Evolutionary conservation across 2,797 vertebrate genomes (phyloP), one percentile per base, ranked within the genome.

Genomic region (Pteronotus mesoamericanus): DNA sequence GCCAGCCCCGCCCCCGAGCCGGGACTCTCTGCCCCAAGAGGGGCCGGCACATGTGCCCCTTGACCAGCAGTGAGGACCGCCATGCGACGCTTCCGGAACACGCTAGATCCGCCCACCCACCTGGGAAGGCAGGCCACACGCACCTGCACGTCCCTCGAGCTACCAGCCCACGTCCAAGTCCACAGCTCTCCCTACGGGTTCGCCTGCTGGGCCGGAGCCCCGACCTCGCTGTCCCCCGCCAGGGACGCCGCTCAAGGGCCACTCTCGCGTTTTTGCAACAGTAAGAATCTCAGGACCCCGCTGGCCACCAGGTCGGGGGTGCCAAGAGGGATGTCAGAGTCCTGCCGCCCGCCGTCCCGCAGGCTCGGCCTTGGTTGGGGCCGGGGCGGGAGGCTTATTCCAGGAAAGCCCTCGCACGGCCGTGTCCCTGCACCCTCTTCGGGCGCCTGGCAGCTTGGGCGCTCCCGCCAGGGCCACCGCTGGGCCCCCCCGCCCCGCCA

Each of bases 21-120:
- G 10, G 22, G 10, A 22, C n/a, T 46, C 24, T n/a, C 19, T 22
- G 34, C 21, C 26, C 42, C 57, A n/a, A 26, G 6, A 44, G 11
- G 10, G 46, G 18, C 53, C 42, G 10, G 46, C 46, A 66, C 1
- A 19, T 0, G 1, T 10, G 16, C 11, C 21, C 72, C 55, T 9
- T 4, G 39, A 12, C 7, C n/a, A n/a, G 16, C 8, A 7, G 18
- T 0, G 1, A 10, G 6, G 14, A 26, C 16, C 0, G 2, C 22
- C 26, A 1, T 0, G 1, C 46, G 71, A 44, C 1, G 19, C 34
- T 71, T 44, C 39, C 19, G 5, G 24, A 39, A 80, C 0, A 0
- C 10, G 3, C 37, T 4, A 11, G 37, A 7, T 2, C 2, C 72
- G 74, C 26, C 14, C 2, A 6, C 10, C 26, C 42, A 37, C 64